Base-by-base conservation (phyloP, 2,888 invertebrate genomes). In the Dryocosmus kuriphilus region DNA sequence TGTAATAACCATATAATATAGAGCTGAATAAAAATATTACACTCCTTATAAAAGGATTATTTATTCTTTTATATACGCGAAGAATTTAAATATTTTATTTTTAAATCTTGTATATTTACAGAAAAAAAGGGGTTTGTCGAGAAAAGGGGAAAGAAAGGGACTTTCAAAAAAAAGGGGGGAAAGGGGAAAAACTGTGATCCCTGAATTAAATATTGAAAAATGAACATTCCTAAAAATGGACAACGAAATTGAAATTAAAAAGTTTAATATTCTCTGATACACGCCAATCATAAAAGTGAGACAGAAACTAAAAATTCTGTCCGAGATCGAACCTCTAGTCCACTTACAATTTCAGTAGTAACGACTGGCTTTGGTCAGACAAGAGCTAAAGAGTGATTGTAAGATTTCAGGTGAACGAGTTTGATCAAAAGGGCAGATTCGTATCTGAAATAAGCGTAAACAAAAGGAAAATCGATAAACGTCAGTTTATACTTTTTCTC, bases 381-480 rank as follows among this genome's bases (percentile, higher is more conserved):
- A 51, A 30, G 27, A 30, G n/a, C 30, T 60, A 27, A 16, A 60
- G 60, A 51, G 32, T 19, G 22, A 22, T 57, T 62, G 9, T 61
- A 75, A 22, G 27, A 71, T 41, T 74, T 30, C 41, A 57, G 77
- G 19, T 67, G 77, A 57, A 41, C 46, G 61, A 67, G 60, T 61
- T 30, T 19, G 35, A 67, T 61, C 35, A 67, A 60, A 67, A 71
- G 71, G 30, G 27, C 30, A 61, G 71, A 71, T 46, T 67, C 60
- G 41, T 61, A 60, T 32, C 41, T 35, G 35, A n/a, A 30, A 46
- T 30, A 55, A 57, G 32, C 78, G 73, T 75, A 32, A 76, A 78
- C 27, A 71, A 30, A 71, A 71, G 30, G n/a, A 71, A 65, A 38
- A 38, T 65, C 24, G 16, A 24, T 27, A 30, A 22, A 27, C 27